phyloP scores from a whole-genome alignment of 2,113 vertebrate genomes.

The Leptocoma aspasia region DNA sequence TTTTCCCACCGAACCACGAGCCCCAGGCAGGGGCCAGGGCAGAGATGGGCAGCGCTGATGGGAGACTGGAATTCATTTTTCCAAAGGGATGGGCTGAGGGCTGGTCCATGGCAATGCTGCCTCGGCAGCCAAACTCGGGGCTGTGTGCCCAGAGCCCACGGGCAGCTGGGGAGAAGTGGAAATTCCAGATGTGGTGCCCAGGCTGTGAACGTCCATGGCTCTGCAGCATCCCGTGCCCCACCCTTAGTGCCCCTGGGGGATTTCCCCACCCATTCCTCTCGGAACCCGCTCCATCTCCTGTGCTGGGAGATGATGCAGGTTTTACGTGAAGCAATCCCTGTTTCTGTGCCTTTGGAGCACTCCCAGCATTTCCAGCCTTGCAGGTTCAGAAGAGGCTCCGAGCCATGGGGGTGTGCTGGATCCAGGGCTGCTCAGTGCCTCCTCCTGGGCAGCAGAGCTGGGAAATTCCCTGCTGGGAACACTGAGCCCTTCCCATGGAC shows the following conservation, averaged over 20 bases:
- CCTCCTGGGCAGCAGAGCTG: not conserved
- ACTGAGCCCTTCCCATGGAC: fast-evolving
- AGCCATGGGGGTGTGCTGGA: not conserved
- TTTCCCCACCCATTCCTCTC: not conserved
- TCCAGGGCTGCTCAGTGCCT: not conserved
- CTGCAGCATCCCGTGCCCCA: not conserved
- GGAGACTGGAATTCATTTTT: not conserved
- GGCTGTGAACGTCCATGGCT: fast-evolving
- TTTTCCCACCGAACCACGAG: fast-evolving
- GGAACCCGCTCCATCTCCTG: not conserved
- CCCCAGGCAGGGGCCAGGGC: not conserved
- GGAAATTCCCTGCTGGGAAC: not conserved
- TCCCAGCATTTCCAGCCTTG: fast-evolving
- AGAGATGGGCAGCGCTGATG: not conserved
- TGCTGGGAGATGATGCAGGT: not conserved
- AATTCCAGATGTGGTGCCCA: not conserved
- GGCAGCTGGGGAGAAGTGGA: not conserved
- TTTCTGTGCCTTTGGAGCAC: not conserved
- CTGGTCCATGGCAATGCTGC: not conserved
- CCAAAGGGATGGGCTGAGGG: not conserved
- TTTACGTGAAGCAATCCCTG: not conserved
- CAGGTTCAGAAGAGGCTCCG: not conserved
- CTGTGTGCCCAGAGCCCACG: fast-evolving
- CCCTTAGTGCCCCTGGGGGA: not conserved
- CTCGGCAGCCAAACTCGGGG: not conserved